Percentiles rank a stretch among this genome's conserved stretches.
Conservation (phyloP, 2,888 invertebrate genomes). For the Hydrotaea diabolus region DNA sequence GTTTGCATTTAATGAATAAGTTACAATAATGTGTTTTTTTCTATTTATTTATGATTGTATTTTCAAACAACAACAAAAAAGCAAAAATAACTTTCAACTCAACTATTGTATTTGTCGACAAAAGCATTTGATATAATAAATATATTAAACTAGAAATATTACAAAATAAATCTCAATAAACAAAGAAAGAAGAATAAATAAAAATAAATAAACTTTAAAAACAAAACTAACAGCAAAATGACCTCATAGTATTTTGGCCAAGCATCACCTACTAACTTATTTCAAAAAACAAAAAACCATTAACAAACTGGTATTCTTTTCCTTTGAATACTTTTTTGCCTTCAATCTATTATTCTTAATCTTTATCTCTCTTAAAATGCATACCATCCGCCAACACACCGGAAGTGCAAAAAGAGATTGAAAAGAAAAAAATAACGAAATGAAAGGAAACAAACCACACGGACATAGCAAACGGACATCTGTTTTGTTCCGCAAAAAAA, state of each 20-base stretch:
- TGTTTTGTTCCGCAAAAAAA: background rate
- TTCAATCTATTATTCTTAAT: background rate
- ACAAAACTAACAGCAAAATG: slow-evolving; percentile 23
- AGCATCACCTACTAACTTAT: slow-evolving; percentile 36
- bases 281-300: background rate
- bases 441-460: slow-evolving; percentile 26
- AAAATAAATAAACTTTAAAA: slow-evolving; percentile 52
- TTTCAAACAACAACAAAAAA: slow-evolving; percentile 11
- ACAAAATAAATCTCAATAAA: slow-evolving; percentile 56
- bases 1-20: slow-evolving; percentile 43
- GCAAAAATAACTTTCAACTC: slow-evolving; percentile 32
- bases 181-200: slow-evolving; percentile 44
- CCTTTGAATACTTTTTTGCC: background rate
- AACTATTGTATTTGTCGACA: slow-evolving; percentile 35
- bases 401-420: slow-evolving; percentile 20
- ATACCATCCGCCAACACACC: slow-evolving; percentile 21
- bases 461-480: slow-evolving; percentile 59
- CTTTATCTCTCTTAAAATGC: slow-evolving; percentile 58
- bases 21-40: slow-evolving; percentile 33
- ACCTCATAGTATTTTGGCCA: slow-evolving; percentile 68
- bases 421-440: background rate
- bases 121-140: slow-evolving; percentile 41
- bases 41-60: slow-evolving; percentile 19
- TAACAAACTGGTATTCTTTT: background rate
- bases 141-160: slow-evolving; percentile 36